phyloP scores from a whole-genome alignment of 2,113 vertebrate species.

The Rhinoderma darwinii region DNA sequence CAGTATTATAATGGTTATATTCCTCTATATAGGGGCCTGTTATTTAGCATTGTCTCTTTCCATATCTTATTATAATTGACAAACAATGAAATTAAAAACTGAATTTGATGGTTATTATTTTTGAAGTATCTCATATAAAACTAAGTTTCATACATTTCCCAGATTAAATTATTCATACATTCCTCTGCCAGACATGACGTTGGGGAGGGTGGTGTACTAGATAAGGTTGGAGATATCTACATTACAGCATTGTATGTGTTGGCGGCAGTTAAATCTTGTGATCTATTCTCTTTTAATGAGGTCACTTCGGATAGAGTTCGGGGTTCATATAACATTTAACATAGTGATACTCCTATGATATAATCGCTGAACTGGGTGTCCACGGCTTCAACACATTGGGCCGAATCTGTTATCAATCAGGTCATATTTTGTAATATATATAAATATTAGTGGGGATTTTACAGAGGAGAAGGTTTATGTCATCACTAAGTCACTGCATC shows the following conservation, averaged over 20 bases:
- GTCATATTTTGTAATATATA: not conserved
- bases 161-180: not conserved
- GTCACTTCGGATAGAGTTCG: not conserved
- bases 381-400: not conserved
- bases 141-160: not conserved
- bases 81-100: not conserved
- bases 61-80: too few relatives aligned
- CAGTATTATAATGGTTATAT: too few relatives aligned
- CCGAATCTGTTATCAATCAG: conserved; percentile 25
- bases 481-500: not conserved
- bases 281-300: conserved; percentile 17
- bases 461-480: not conserved
- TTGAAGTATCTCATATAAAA: not conserved
- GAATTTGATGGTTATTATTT: conserved; percentile 6
- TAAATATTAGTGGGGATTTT: not conserved
- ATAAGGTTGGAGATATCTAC: conserved; percentile 30
- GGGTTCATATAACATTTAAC: not conserved
- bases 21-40: too few relatives aligned
- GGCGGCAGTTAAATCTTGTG: not conserved
- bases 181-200: not conserved
- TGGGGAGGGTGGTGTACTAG: not conserved
- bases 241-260: conserved; percentile 48
- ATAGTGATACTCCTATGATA: too few relatives aligned
- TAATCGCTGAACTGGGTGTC: not conserved
- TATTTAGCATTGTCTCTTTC: too few relatives aligned